These are phyloP conservation scores for Naja naja DNA, from an alignment of 2,113 vertebrate genomes.

Conservation along the genomic window DNA sequence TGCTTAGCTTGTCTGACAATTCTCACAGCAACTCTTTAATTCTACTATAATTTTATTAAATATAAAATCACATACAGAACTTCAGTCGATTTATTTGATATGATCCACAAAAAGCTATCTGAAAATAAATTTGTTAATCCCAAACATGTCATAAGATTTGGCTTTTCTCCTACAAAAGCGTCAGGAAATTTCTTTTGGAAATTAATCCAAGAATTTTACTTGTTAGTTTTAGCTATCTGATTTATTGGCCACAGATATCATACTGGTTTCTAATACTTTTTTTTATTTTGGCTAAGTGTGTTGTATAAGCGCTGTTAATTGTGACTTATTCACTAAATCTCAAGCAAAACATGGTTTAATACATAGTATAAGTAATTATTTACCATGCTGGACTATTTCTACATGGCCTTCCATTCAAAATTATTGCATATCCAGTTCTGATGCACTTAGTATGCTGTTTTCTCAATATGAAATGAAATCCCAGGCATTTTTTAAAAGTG, in stretches of 20 bases:
- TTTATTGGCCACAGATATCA: not conserved
- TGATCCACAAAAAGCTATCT: not conserved
- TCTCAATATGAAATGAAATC: not conserved
- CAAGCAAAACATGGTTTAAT: not conserved
- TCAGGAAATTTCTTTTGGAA: not conserved
- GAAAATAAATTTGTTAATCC: not conserved
- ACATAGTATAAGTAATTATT: not conserved
- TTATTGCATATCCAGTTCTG: not conserved
- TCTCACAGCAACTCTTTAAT: not conserved
- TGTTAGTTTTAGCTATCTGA: not conserved
- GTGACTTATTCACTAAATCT: not conserved
- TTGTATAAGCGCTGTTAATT: not conserved
- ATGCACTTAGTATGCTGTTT: not conserved
- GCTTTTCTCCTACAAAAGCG: not conserved
- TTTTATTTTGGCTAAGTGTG: not conserved
- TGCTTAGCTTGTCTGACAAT: not conserved
- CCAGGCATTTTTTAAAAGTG: not conserved
- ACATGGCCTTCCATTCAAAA: not conserved
- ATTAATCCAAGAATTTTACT: not conserved
- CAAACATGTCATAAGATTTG: not conserved
- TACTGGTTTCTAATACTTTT: not conserved
- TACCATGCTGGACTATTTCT: not conserved
- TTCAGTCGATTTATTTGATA: not conserved
- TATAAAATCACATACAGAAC: not conserved
- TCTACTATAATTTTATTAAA: not conserved